These are phyloP conservation scores for Stichopus horrens DNA, from an alignment of 53 echinoderm and acorn worm genomes.

Conservation along the genomic window DNA sequence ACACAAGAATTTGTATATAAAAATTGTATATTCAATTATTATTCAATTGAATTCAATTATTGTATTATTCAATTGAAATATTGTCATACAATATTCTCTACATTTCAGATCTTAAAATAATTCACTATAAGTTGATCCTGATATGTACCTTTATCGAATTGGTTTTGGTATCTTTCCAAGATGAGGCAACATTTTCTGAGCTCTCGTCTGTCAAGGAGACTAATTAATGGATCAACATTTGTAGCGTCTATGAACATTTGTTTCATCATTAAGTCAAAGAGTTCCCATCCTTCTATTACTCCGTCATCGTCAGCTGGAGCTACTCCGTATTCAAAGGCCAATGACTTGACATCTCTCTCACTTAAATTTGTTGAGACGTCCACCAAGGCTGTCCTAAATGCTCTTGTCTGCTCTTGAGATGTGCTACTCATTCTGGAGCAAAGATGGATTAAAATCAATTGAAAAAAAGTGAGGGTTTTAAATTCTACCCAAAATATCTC, in stretches of 20 bases:
- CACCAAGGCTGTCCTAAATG: neutral
- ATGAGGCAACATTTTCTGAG: neutral
- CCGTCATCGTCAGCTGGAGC: neutral
- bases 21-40: no score
- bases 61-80: no score
- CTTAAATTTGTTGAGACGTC: neutral
- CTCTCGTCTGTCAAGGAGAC: neutral
- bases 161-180: neutral
- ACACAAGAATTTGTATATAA: no score
- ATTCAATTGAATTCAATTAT: no score
- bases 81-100: no score
- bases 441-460: no score
- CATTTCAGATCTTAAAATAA: neutral
- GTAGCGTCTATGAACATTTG: neutral
- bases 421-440: neutral
- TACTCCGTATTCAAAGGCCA: slow-evolving; percentile 2
- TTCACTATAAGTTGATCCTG: neutral
- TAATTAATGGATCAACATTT: neutral
- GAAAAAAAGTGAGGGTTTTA: no score
- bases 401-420: neutral
- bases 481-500: no score
- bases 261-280: neutral
- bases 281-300: neutral
- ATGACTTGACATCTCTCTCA: neutral
- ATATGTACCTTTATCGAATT: neutral